Percentiles rank a stretch among this genome's conserved stretches.
Conservation (phyloP, 2,888 invertebrate species). For the Helobdella robusta region DNA sequence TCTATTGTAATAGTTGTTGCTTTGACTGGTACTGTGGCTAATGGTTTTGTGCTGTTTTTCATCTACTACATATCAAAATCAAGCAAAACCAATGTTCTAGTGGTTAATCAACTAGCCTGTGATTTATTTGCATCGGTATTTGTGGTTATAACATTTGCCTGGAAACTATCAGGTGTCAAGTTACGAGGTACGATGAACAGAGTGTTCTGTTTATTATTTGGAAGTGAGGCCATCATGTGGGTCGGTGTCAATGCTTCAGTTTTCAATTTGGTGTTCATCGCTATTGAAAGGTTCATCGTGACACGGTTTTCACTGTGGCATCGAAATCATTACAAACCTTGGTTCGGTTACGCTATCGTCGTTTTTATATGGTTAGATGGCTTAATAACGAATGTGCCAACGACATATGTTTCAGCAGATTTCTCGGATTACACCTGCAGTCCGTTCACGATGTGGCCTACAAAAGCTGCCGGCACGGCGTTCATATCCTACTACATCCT, state of each 20-base stretch:
- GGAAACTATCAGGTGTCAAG: not conserved
- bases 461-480: not conserved
- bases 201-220: not conserved
- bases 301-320: constrained; percentile 14
- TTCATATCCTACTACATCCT: constrained; percentile 6
- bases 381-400: constrained; percentile 1
- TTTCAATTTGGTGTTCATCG: not conserved
- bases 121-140: not conserved
- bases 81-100: too few species aligned
- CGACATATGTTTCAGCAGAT: constrained; percentile 14
- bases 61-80: too few species aligned
- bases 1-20: too few species aligned
- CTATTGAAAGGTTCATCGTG: constrained; percentile 8
- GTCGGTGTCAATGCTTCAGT: constrained; percentile 8
- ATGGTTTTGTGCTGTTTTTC: too few species aligned
- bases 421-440: not conserved
- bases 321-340: not conserved
- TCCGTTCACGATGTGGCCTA: constrained; percentile 5
- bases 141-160: not conserved
- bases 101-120: not conserved
- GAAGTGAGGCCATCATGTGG: constrained; percentile 13
- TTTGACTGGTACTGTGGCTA: too few species aligned
- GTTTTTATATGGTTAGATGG: constrained; percentile 5
- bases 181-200: not conserved
- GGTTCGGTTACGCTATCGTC: not conserved